phyloP scores from a whole-genome alignment of 2,888 invertebrate species.

The Caenorhabditis zanzibari region DNA sequence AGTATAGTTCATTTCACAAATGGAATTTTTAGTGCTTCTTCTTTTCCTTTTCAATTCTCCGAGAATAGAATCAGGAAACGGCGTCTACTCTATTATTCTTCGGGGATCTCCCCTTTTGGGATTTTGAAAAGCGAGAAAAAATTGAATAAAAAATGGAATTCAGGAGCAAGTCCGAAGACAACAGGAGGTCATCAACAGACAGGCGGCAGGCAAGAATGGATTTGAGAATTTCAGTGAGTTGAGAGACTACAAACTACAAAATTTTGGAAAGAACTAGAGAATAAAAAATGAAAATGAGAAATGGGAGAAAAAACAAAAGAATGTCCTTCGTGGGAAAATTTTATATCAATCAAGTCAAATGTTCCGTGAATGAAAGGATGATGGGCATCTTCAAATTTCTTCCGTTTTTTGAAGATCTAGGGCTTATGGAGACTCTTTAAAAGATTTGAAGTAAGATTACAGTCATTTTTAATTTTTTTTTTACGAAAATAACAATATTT shows the following conservation, averaged over 20 bases:
- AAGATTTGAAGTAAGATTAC: too few relatives aligned
- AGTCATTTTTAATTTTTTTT: too few relatives aligned
- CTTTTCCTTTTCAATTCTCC: not conserved
- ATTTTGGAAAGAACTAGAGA: not conserved
- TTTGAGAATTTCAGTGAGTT: constrained; percentile 81
- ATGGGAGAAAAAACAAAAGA: constrained; percentile 6
- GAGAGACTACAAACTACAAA: not conserved
- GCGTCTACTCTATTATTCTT: constrained; percentile 10
- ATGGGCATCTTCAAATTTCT: not conserved
- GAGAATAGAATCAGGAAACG: constrained; percentile 51
- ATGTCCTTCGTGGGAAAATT: constrained; percentile 3
- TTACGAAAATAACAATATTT: too few relatives aligned
- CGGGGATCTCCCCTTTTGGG: not conserved
- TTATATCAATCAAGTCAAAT: constrained; percentile 41
- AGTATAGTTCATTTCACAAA: constrained; percentile 53
- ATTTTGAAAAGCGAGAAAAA: not conserved
- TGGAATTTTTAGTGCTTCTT: constrained; percentile 57
- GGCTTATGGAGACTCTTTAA: too few relatives aligned
- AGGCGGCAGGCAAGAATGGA: constrained; percentile 70
- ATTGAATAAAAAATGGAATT: constrained; percentile 42
- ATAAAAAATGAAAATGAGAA: not conserved
- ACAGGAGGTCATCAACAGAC: constrained; percentile 76
- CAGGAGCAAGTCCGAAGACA: constrained; percentile 80
- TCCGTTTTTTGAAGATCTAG: too few relatives aligned
- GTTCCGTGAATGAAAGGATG: constrained; percentile 14